A percentile compares a stretch with the other conserved stretches of the same genome.
Evolutionary conservation across 2,113 vertebrate species (phyloP).

Genomic region (Lichenostomus cassidix): DNA sequence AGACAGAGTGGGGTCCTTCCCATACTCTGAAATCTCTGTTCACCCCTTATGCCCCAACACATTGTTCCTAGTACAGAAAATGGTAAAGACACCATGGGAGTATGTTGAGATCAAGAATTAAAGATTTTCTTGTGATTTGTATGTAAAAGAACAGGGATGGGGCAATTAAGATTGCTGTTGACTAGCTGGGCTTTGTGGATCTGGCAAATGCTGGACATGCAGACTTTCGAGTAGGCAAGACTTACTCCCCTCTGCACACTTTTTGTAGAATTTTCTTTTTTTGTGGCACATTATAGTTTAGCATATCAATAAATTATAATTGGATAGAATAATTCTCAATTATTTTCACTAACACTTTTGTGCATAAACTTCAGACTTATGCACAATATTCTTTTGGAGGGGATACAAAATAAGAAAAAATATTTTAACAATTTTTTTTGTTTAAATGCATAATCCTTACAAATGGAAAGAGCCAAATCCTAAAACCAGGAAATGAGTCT

Average conservation of each 20-base stretch:
- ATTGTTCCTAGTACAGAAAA: background rate
- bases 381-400: background rate
- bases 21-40: background rate
- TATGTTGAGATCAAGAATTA: background rate
- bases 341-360: background rate
- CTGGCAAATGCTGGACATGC: background rate
- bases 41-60: background rate
- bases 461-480: background rate
- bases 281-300: background rate
- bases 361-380: background rate
- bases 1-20: fast-evolving
- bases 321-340: background rate
- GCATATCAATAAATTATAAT: background rate
- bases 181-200: background rate
- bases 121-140: background rate
- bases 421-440: background rate
- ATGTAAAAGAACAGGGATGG: background rate
- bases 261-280: background rate
- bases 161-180: background rate
- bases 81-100: background rate
- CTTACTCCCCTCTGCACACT: background rate
- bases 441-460: background rate
- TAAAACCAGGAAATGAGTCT: background rate
- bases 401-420: background rate
- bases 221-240: background rate